A percentile compares a stretch with the other conserved stretches of the same genome.
Conservation (phyloP, 2,797 vertebrate species). For the Luscinia megarhynchos region DNA sequence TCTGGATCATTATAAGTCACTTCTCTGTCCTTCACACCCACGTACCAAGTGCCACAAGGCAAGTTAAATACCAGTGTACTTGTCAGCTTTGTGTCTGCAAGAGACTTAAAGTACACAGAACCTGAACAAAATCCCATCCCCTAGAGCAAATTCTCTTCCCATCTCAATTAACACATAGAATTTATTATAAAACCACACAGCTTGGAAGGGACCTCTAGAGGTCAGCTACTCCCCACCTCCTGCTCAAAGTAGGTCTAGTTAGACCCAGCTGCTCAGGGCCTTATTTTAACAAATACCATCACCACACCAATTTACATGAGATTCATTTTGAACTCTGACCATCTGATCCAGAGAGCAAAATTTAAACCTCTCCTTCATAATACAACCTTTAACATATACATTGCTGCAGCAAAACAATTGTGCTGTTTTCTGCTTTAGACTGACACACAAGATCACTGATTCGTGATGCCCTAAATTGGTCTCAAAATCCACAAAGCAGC, state of each 20-base stretch:
- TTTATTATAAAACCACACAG: not conserved
- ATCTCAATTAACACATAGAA: not conserved
- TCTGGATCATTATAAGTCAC: not conserved
- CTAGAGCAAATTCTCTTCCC: not conserved
- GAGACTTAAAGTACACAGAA: not conserved
- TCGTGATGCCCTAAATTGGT: not conserved
- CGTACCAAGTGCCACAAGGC: not conserved
- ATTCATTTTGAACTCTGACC: not conserved
- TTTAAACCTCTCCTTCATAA: constrained; percentile 59
- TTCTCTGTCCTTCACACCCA: not conserved
- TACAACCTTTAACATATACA: constrained; percentile 56
- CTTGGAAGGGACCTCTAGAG: constrained; percentile 33
- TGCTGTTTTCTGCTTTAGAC: not conserved
- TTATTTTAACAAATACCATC: not conserved
- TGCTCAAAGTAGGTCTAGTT: not conserved
- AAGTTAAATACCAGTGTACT: not conserved
- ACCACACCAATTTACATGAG: not conserved
- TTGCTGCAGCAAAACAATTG: constrained; percentile 72
- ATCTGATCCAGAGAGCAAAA: constrained; percentile 55
- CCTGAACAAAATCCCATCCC: not conserved
- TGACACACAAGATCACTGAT: not conserved
- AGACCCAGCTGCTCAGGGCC: not conserved
- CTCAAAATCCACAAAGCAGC: not conserved
- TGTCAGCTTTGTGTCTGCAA: not conserved
- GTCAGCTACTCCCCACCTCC: constrained; percentile 21